Base-by-base conservation (phyloP, 2,888 invertebrate genomes). In the Argynnis bischoffii region DNA sequence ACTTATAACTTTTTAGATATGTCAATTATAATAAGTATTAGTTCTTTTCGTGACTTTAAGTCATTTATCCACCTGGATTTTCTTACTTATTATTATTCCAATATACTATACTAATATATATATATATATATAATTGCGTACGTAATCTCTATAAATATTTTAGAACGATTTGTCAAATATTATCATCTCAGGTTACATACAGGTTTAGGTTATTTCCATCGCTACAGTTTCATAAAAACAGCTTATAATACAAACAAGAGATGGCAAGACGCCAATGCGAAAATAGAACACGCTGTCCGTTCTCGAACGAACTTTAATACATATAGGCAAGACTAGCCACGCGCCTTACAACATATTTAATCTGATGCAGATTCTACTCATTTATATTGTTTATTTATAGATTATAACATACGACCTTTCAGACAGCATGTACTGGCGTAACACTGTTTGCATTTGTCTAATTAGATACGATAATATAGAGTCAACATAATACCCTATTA, bases 201-300 rank as follows among this genome's bases (percentile, higher is more conserved):
- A 89, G 89, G 89, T 90, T 89, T 85, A 82, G 89, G 91, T 90
- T 92, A 92, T 92, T 92, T 92, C 89, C 86, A 92, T 90, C 92
- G 82, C 85, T 87, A 89, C 89, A 88, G 89, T 92, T 92, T 92
- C 92, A 92, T 92, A 92, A 92, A 92, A 92, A 92, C 92, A 87
- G 90, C 90, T 92, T 92, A 92, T 92, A 92, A 90, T 92, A 92
- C 92, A 92, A 92, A 92, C 92, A 89, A 89, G 87, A 85, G 87
- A 87, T 92, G 92, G 92, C 92, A 88, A 74, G 76, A 72, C 86
- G 92, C 92, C 92, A 92, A 84, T 69, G 67, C 83, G 75, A 84
- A 92, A 92, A 92, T 92, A 92, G 92, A 86, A 83, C 86, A 80
- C 84, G 85, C 83, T 85, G 90, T 85, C 84, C 83, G 87, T 85